These are phyloP conservation scores for Anguilla rostrata DNA, from an alignment of 2,113 vertebrate species.

Conservation along the genomic window DNA sequence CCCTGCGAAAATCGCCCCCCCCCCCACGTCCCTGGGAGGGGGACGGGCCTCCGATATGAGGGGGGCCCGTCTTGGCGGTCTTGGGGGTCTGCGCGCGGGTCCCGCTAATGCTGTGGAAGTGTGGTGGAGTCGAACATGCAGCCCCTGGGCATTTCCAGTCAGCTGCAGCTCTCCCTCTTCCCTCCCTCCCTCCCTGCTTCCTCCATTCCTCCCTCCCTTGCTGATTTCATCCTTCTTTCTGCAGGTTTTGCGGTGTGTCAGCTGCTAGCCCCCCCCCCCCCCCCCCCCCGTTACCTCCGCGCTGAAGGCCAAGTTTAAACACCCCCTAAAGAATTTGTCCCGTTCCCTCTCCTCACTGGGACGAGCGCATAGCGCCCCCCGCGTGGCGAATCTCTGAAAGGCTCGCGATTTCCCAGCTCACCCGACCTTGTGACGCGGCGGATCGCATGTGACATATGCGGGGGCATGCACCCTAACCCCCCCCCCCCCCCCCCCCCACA, in stretches of 20 bases:
- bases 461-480: constrained; percentile 43
- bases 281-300: not conserved
- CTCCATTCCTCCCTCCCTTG: not conserved
- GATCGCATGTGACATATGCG: constrained; percentile 57
- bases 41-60: too few relatives aligned
- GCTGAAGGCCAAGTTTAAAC: constrained; percentile 10
- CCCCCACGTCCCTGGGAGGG: too few relatives aligned
- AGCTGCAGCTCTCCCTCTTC: not conserved
- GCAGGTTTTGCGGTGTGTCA: not conserved
- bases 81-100: not conserved
- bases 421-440: constrained; percentile 37
- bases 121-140: not conserved
- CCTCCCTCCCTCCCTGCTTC: not conserved
- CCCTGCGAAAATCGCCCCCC: too few relatives aligned
- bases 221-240: not conserved
- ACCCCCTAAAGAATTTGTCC: not conserved
- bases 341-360: not conserved
- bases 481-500: not conserved
- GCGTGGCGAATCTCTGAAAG: not conserved
- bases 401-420: constrained; percentile 37
- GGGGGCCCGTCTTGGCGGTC: constrained; percentile 9
- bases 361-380: too few relatives aligned
- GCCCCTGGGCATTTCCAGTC: constrained; percentile 23
- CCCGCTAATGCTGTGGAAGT: constrained; percentile 25
- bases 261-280: not conserved